phyloP scores from a whole-genome alignment of 2,888 invertebrate genomes.

The Seladonia tumulorum region DNA sequence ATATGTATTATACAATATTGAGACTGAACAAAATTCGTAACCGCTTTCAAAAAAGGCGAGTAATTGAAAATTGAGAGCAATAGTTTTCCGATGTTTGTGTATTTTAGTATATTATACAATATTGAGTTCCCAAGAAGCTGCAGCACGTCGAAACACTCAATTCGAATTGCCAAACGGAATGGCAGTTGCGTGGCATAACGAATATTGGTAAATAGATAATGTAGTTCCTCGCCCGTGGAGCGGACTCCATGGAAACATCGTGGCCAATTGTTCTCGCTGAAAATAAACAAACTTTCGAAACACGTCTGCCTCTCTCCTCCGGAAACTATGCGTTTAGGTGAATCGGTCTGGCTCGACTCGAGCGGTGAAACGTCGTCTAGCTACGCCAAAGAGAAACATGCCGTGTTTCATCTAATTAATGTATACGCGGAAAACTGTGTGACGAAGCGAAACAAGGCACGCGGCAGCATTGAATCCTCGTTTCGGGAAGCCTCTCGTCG shows the following conservation, averaged over 20 bases:
- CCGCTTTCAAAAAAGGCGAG: too few species aligned
- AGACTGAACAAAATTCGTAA: too few species aligned
- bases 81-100: too few species aligned
- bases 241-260: neutral
- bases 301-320: neutral
- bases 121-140: neutral
- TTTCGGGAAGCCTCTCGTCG: neutral
- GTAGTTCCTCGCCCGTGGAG: neutral
- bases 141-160: neutral
- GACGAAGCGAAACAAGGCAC: conserved; percentile 21
- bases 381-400: conserved; percentile 31
- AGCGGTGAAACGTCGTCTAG: conserved; percentile 37
- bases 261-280: neutral
- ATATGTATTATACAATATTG: too few species aligned
- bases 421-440: conserved; percentile 39
- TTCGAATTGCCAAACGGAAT: neutral
- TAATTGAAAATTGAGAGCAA: too few species aligned
- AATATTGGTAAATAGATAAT: neutral
- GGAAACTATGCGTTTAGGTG: neutral
- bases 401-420: conserved; percentile 57
- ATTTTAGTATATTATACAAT: neutral
- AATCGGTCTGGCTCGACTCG: conserved; percentile 5
- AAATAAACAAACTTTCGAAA: neutral
- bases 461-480: neutral
- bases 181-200: neutral